Evolutionary conservation across 2,113 vertebrate species (phyloP).

Genomic region (Lepisosteus oculatus): DNA sequence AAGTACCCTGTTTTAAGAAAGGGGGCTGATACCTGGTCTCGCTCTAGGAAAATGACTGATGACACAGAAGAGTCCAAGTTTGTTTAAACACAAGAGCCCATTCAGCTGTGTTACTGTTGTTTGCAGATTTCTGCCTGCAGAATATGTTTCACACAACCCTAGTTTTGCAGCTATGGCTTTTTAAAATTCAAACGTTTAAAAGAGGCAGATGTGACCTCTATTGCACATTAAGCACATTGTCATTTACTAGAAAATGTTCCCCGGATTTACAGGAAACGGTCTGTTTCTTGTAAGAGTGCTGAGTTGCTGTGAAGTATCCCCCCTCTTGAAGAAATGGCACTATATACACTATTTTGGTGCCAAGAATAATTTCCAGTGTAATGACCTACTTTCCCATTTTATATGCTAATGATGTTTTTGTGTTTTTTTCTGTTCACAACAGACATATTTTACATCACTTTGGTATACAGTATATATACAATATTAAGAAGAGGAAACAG

Average conservation of each 20-base stretch:
- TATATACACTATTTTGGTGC: background rate
- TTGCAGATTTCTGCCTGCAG: background rate
- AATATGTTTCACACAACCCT: background rate
- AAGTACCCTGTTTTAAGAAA: no score
- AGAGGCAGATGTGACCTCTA: background rate
- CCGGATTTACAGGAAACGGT: background rate
- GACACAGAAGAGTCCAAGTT: no score
- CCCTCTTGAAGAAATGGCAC: background rate
- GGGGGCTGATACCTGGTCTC: background rate
- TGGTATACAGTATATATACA: no score
- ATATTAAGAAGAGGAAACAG: no score
- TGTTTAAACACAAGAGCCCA: no score
- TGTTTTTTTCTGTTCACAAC: background rate
- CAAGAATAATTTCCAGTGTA: slow-evolving; percentile 9
- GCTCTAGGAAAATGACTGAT: no score
- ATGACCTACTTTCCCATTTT: background rate
- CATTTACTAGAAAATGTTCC: background rate
- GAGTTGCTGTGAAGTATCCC: background rate
- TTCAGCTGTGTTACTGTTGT: no score
- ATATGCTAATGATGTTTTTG: background rate
- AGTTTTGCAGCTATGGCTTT: background rate
- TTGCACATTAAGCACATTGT: background rate
- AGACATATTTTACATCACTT: background rate
- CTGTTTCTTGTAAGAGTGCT: background rate
- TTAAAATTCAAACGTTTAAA: background rate